phyloP scores from a whole-genome alignment of 2,888 invertebrate species.

The Xestia sexstrigata region DNA sequence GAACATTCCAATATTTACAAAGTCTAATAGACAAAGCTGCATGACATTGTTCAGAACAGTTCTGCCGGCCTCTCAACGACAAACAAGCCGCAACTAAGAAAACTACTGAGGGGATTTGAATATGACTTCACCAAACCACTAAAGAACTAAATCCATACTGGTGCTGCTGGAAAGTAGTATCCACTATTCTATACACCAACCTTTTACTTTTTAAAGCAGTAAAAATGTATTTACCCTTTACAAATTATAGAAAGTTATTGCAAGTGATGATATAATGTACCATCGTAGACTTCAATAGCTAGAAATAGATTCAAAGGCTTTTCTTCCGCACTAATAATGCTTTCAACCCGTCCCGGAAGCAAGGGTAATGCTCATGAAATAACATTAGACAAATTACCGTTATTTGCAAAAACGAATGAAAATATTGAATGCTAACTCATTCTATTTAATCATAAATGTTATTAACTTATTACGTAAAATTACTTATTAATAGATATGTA shows the following conservation, averaged over 20 bases:
- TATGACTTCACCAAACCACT: background rate
- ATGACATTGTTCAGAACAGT: background rate
- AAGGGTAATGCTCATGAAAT: slow-evolving; percentile 11
- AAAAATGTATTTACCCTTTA: slow-evolving; percentile 9
- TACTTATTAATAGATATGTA: slow-evolving; percentile 4
- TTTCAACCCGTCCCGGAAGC: slow-evolving; percentile 16
- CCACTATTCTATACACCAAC: background rate
- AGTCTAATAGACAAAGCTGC: background rate
- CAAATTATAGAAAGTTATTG: background rate
- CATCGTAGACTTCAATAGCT: background rate
- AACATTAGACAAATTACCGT: slow-evolving; percentile 27
- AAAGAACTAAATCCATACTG: background rate
- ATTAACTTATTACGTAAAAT: slow-evolving; percentile 10
- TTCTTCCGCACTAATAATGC: slow-evolving; percentile 23
- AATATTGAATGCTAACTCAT: background rate
- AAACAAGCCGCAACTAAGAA: slow-evolving; percentile 7
- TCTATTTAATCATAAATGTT: background rate
- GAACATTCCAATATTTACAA: background rate
- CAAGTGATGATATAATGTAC: background rate
- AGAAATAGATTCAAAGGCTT: slow-evolving; percentile 8
- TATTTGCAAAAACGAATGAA: slow-evolving; percentile 9
- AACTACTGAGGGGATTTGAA: slow-evolving; percentile 7
- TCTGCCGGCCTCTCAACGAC: background rate
- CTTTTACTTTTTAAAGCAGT: background rate
- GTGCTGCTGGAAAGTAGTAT: background rate